These are phyloP conservation scores for Elephantulus edwardii DNA, from an alignment of 2,113 vertebrate species.

Conservation along the genomic window DNA sequence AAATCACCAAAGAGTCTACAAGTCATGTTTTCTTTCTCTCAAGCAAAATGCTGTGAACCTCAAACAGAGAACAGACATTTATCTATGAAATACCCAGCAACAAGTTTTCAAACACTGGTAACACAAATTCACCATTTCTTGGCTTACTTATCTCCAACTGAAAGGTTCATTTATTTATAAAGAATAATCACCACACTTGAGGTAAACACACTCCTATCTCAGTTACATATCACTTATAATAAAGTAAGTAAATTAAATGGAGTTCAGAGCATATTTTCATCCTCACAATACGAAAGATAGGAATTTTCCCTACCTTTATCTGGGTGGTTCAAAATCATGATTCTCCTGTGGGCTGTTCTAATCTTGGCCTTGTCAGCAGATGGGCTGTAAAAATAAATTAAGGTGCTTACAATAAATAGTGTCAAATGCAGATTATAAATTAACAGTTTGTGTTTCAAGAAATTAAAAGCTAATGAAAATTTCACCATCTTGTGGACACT, in stretches of 20 bases:
- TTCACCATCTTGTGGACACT: conserved; percentile 89
- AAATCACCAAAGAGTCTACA: neutral
- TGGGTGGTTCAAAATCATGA: conserved; percentile 97
- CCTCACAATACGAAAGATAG: conserved; percentile 46
- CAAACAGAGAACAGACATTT: neutral
- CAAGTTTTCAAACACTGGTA: conserved; percentile 46
- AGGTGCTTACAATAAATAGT: conserved; percentile 77
- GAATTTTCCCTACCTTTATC: conserved; percentile 91
- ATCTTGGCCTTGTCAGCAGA: conserved; percentile 90
- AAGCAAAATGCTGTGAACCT: neutral
- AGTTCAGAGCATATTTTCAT: conserved; percentile 40
- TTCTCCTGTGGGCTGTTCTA: conserved; percentile 90
- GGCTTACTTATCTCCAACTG: conserved; percentile 9
- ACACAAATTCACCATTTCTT: neutral
- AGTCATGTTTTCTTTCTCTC: conserved; percentile 44
- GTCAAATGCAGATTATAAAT: conserved; percentile 75
- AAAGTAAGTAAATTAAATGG: conserved; percentile 45
- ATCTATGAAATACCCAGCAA: conserved; percentile 37
- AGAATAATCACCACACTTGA: conserved; percentile 29
- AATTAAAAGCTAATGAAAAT: conserved; percentile 85
- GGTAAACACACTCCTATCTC: conserved; percentile 19
- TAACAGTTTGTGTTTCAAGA: conserved; percentile 71
- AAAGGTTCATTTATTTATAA: conserved; percentile 43
- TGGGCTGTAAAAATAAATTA: conserved; percentile 86
- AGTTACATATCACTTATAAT: neutral